phyloP scores from a whole-genome alignment of 2,797 vertebrate genomes.

The Balearica regulorum region DNA sequence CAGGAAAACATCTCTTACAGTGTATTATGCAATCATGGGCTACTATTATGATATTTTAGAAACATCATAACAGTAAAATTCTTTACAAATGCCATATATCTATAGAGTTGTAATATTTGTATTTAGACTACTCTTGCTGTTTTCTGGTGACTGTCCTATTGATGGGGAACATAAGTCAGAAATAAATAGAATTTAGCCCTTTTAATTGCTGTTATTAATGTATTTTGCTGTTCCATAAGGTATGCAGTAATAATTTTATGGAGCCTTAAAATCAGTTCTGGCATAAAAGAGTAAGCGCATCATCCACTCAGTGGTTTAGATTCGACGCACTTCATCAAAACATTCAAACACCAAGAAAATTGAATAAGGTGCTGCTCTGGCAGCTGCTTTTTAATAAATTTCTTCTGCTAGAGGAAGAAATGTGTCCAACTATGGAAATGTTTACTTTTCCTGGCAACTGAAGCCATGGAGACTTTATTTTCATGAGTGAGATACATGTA shows the following conservation, averaged over 20 bases:
- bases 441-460: neutral
- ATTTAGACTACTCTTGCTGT: neutral
- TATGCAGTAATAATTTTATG: neutral
- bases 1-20: neutral
- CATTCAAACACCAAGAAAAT: neutral
- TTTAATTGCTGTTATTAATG: neutral
- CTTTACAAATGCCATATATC: neutral
- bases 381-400: neutral
- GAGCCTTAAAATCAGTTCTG: neutral
- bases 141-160: conserved; percentile 15
- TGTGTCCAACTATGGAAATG: neutral
- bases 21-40: neutral
- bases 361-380: neutral
- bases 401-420: neutral
- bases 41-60: neutral
- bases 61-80: neutral
- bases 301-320: neutral
- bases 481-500: neutral
- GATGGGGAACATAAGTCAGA: neutral
- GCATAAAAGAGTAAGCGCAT: neutral
- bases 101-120: neutral
- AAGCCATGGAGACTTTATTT: neutral
- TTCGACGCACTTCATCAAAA: neutral
- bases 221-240: neutral
- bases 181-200: neutral